Conservation (phyloP, 2,113 vertebrate genomes). For the Nothocercus julius region DNA sequence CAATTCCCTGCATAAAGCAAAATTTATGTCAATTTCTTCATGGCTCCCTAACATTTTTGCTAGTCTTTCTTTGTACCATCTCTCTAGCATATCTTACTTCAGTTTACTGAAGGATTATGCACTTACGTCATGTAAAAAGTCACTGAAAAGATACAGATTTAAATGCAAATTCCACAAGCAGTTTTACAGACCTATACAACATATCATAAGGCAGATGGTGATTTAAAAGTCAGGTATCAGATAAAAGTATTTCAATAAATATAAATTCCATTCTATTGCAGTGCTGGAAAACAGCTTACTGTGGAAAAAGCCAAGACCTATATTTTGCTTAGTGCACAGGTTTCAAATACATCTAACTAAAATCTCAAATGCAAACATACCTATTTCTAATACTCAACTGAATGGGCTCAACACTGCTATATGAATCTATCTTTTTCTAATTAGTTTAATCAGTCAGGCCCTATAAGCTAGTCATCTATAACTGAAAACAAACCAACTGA, state of each 20-base stretch:
- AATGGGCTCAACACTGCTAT: neutral
- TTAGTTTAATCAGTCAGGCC: neutral
- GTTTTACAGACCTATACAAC: neutral
- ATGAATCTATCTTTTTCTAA: neutral
- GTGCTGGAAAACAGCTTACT: neutral
- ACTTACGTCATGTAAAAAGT: neutral
- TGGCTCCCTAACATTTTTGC: neutral
- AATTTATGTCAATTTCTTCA: neutral
- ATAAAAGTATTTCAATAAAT: neutral
- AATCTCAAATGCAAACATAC: neutral
- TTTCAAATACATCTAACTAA: neutral
- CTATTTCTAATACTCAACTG: neutral
- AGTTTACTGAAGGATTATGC: neutral
- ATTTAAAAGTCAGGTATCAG: neutral
- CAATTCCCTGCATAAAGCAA: slow-evolving; percentile 69
- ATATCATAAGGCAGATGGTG: neutral
- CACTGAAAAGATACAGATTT: neutral
- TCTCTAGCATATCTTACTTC: neutral
- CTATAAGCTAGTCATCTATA: neutral
- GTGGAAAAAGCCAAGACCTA: neutral
- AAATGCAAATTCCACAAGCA: neutral
- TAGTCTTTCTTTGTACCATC: neutral
- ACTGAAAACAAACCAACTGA: neutral
- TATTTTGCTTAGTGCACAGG: neutral
- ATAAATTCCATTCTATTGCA: neutral